Base-by-base conservation (phyloP, 1,140 invertebrate genomes). In the Brachionus manjavacas region DNA sequence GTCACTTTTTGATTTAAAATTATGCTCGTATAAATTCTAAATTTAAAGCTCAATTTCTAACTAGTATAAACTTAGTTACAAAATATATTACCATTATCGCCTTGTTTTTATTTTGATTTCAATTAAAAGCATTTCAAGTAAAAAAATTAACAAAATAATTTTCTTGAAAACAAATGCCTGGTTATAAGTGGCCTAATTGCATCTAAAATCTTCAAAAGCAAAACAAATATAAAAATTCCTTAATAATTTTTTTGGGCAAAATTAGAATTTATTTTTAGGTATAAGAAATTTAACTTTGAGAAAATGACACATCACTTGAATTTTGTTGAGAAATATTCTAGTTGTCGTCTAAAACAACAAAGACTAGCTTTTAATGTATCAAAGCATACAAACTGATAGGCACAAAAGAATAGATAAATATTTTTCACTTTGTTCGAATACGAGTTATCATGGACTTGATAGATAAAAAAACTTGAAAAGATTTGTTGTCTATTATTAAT, bases 301-400 rank as follows among this genome's bases (percentile, higher is more conserved):
- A 60, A 60, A 60, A 60, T 60, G 52, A 60, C 52, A 60, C 52
- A 60, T 60, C 52, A 60, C 52, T 60, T 60, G 52, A 60, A 60
- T 60, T 60, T 60, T 60, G 52, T 23, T 60, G 52, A 23, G 52
- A 60, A 60, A 60, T 60, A 20, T 60, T 60, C 20, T 60, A 60
- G 3, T 60, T 60, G 52, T 60, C 16, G 20, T 60, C 20, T 60
- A 20, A 60, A 60, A 60, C 16, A 60, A 60, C 7, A 20, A 20
- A 60, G 52, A 20, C 16, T 23, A 60, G 52, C 25, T 60, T 60
- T 60, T 60, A 11, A 60, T 60, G n/a, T 60, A 20, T 60, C 16
- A 60, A 60, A 60, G 52, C 52, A 60, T 60, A 60, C n/a, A 60
- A 60, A 60, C n/a, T 60, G 52, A 60, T 60, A 60, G n/a, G 16